Evolutionary conservation across 23 tunicate species (phyloP).

Genomic region (Botrylloides violaceus): DNA sequence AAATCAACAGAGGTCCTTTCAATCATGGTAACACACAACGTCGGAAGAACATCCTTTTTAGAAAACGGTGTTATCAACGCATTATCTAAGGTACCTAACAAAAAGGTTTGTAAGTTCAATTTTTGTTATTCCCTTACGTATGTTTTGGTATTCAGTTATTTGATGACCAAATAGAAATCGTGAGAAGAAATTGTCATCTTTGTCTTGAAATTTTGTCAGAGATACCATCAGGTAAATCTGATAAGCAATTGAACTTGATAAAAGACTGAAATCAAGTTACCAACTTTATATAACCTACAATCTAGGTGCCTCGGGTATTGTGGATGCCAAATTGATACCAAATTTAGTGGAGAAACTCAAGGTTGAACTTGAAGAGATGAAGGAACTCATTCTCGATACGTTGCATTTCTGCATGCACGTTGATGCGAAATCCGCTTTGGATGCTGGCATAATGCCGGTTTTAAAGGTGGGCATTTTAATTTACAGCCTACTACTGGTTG

Average conservation of each 20-base stretch:
- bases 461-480: too few relatives aligned
- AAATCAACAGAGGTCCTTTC: conserved; percentile 64
- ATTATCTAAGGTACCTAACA: conserved; percentile 35
- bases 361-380: conserved; percentile 48
- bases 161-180: conserved; percentile 82
- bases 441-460: conserved; percentile 49
- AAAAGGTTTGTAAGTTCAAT: too few relatives aligned
- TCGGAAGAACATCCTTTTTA: conserved; percentile 61
- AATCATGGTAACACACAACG: conserved; percentile 62
- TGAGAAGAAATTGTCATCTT: conserved; percentile 63
- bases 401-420: conserved; percentile 55
- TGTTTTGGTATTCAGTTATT: conserved; percentile 70
- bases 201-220: conserved; percentile 50
- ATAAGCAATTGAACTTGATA: too few relatives aligned
- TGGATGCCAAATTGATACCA: conserved; percentile 62
- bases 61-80: conserved; percentile 46
- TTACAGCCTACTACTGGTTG: background rate
- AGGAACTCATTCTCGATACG: conserved; percentile 55
- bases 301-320: conserved; percentile 64
- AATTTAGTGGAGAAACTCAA: conserved; percentile 50
- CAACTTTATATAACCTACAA: too few relatives aligned
- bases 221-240: conserved; percentile 54
- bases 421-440: conserved; percentile 40
- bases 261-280: too few relatives aligned
- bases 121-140: too few relatives aligned